These are phyloP conservation scores for Melanotaenia trifasciata DNA, from an alignment of 2,797 vertebrate species.

Conservation along the genomic window DNA sequence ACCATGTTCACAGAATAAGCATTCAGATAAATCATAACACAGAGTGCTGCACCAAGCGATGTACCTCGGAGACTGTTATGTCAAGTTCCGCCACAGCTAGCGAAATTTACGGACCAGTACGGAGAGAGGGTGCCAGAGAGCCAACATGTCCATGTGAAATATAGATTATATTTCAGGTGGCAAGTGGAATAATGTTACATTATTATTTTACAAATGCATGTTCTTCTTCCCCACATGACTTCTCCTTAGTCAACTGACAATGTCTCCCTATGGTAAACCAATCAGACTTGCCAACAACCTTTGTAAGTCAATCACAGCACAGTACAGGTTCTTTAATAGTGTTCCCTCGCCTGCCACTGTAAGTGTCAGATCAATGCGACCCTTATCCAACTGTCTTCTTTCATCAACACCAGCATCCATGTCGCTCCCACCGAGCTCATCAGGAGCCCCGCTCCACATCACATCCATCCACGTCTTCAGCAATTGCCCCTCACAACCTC, in stretches of 20 bases:
- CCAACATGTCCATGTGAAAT: too few species aligned
- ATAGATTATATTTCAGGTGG: too few species aligned
- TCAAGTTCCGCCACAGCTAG: too few species aligned
- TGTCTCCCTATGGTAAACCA: neutral
- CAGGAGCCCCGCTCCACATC: slow-evolving; percentile 1
- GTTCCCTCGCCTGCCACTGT: neutral
- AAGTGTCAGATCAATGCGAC: slow-evolving; percentile 5
- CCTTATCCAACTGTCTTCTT: neutral
- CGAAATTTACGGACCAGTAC: too few species aligned
- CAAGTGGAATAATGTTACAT: neutral
- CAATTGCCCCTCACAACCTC: neutral
- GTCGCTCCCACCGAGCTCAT: slow-evolving; percentile 11
- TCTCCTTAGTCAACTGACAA: neutral
- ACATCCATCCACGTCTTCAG: slow-evolving; percentile 10
- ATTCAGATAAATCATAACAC: too few species aligned
- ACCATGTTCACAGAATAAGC: too few species aligned
- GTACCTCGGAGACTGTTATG: too few species aligned
- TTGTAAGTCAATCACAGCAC: neutral
- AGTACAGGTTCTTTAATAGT: neutral
- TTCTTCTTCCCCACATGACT: neutral
- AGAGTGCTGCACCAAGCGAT: too few species aligned
- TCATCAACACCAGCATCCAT: slow-evolving; percentile 6
- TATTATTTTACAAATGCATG: too few species aligned
- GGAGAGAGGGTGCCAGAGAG: too few species aligned
- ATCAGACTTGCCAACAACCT: rapidly evolving